A percentile compares a stretch with the other conserved stretches of the same genome.
phyloP scores from a whole-genome alignment of 1,140 invertebrate genomes.

The Hestina assimilis region DNA sequence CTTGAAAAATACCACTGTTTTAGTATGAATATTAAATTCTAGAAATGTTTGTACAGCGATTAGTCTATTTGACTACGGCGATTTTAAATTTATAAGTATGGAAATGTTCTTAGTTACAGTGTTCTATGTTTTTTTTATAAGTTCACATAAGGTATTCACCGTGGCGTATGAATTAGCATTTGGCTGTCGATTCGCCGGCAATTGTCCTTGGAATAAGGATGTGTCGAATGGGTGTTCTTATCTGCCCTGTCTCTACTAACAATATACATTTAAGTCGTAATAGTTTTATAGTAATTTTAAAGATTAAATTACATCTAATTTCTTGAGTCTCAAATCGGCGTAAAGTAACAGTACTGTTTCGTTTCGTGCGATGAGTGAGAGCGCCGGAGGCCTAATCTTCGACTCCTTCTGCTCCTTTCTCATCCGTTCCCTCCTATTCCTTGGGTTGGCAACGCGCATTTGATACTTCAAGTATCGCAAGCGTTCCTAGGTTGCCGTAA shows the following conservation, averaged over 20 bases:
- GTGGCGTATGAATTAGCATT: constrained; percentile 66
- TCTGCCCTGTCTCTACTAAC: constrained; percentile 1
- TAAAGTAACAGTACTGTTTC: too few species aligned
- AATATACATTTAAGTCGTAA: background rate
- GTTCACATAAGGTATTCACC: constrained; percentile 62
- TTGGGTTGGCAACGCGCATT: too few species aligned
- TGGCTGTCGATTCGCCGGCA: constrained; percentile 49
- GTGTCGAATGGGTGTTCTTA: constrained; percentile 24
- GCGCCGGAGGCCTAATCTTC: too few species aligned
- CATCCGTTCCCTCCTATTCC: too few species aligned
- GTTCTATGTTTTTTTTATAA: constrained; percentile 27
- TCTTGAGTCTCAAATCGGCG: background rate
- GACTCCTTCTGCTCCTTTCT: too few species aligned
- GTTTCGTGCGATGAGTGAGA: too few species aligned
- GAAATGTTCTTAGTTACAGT: constrained; percentile 15
- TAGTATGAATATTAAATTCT: too few species aligned
- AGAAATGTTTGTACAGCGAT: too few species aligned
- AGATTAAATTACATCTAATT: background rate
- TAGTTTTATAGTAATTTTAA: background rate
- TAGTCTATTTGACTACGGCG: constrained; percentile 27
- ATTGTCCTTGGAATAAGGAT: constrained; percentile 73
- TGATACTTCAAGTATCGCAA: too few species aligned
- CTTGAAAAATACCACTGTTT: too few species aligned
- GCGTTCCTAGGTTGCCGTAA: too few species aligned
- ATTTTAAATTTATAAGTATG: constrained; percentile 23